Conservation (phyloP, 2,888 invertebrate genomes). For the Hoplodrina ambigua region DNA sequence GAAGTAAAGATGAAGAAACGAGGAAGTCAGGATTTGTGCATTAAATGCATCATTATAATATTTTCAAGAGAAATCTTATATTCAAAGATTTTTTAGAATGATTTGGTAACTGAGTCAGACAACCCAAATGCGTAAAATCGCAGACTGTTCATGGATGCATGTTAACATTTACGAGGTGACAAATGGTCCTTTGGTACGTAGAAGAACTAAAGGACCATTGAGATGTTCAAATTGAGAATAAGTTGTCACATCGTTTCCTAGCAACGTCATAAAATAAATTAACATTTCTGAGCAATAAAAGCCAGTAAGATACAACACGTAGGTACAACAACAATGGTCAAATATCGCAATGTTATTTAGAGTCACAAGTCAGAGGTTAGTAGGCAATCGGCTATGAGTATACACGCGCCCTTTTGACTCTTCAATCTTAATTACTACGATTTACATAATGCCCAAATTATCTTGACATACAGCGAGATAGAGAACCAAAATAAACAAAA, state of each 20-base stretch:
- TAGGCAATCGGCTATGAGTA: conserved; percentile 20
- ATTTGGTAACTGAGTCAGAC: not conserved
- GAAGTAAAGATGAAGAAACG: conserved; percentile 31
- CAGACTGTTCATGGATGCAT: not conserved
- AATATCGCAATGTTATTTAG: conserved; percentile 11
- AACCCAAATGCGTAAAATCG: not conserved
- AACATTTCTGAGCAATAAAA: not conserved
- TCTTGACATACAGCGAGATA: not conserved
- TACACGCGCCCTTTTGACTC: conserved; percentile 8
- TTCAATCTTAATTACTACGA: conserved; percentile 3
- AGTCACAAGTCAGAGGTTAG: conserved; percentile 38
- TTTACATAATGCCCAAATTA: conserved; percentile 21
- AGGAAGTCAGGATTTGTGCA: conserved; percentile 30
- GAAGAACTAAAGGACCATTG: not conserved
- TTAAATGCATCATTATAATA: conserved; percentile 3
- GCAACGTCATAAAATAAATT: not conserved
- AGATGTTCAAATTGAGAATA: not conserved
- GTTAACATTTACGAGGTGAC: no score
- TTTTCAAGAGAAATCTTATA: conserved; percentile 6
- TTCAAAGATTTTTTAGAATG: not conserved
- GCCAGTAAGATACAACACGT: not conserved
- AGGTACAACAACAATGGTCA: conserved; percentile 26
- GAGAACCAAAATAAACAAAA: not conserved
- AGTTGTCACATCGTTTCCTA: not conserved
- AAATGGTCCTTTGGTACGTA: not conserved